Percentiles rank a stretch among this genome's conserved stretches.
phyloP scores from a whole-genome alignment of 2,797 vertebrate species.

The Malacoraja senta region DNA sequence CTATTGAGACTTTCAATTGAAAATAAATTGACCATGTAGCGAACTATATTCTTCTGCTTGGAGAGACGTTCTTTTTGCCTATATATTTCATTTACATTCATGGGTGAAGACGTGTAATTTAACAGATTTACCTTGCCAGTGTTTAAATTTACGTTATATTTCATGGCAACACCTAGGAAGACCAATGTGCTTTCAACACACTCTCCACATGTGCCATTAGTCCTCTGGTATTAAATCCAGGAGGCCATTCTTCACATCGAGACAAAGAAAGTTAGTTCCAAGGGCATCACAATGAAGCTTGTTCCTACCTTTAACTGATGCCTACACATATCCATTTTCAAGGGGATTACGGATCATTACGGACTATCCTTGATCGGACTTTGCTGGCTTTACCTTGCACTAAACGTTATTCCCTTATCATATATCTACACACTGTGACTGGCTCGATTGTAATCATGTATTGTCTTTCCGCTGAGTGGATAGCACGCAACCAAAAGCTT shows the following conservation, averaged over 20 bases:
- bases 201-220: not conserved
- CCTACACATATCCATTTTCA: not conserved
- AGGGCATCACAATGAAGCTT: not conserved
- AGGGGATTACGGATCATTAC: not conserved
- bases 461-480: too few species aligned
- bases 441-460: too few species aligned
- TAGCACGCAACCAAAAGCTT: too few species aligned
- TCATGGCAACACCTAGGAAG: not conserved
- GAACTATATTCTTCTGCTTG: not conserved
- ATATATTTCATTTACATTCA: conserved; percentile 16
- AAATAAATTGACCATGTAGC: not conserved
- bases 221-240: not conserved
- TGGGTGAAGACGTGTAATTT: not conserved
- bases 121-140: not conserved
- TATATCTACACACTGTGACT: too few species aligned
- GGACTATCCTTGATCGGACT: too few species aligned
- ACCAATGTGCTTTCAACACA: not conserved
- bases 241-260: not conserved
- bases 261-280: not conserved
- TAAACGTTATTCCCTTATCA: too few species aligned
- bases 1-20: not conserved
- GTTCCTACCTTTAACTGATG: not conserved
- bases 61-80: not conserved
- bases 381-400: too few species aligned
- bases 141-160: conserved; percentile 7